A percentile compares a stretch with the other conserved stretches of the same genome.
phyloP scores from a whole-genome alignment of 2,797 vertebrate genomes.

The Scarus forsteni region DNA sequence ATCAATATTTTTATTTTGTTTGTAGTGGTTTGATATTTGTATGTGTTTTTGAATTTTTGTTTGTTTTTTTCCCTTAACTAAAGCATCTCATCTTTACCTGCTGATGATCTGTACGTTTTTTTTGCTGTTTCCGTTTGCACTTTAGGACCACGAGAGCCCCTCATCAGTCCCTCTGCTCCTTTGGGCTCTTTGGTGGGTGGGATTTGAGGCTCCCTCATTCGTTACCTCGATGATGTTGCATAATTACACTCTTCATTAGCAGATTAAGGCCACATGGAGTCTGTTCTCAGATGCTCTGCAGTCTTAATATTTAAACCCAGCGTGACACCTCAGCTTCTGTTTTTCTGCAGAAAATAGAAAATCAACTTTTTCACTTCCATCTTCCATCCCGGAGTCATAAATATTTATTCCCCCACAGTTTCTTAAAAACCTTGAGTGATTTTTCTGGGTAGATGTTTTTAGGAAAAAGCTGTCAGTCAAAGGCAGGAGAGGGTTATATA shows the following conservation, averaged over 20 bases:
- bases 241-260: constrained; percentile 59
- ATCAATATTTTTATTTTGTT: too few species aligned
- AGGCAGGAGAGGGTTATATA: constrained; percentile 2
- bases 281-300: constrained; percentile 4
- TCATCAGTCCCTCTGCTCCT: constrained; percentile 48
- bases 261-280: constrained; percentile 23
- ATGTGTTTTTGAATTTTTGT: too few species aligned
- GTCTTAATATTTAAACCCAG: constrained; percentile 11
- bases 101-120: too few species aligned
- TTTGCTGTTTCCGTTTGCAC: too few species aligned
- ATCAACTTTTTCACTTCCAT: constrained; percentile 4
- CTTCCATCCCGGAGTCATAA: neutral
- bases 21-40: too few species aligned
- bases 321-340: neutral
- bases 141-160: neutral
- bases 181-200: constrained; percentile 33
- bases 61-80: too few species aligned
- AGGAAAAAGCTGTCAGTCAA: constrained; percentile 6
- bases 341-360: constrained; percentile 9
- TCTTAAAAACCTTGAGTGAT: constrained; percentile 7
- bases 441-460: neutral
- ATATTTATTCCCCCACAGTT: neutral
- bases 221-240: constrained; percentile 49
- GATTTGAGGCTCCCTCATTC: constrained; percentile 43
- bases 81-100: too few species aligned